Percentiles rank a stretch among this genome's conserved stretches.
Evolutionary conservation across 2,113 vertebrate genomes (phyloP).

Genomic region (Callospermophilus lateralis): DNA sequence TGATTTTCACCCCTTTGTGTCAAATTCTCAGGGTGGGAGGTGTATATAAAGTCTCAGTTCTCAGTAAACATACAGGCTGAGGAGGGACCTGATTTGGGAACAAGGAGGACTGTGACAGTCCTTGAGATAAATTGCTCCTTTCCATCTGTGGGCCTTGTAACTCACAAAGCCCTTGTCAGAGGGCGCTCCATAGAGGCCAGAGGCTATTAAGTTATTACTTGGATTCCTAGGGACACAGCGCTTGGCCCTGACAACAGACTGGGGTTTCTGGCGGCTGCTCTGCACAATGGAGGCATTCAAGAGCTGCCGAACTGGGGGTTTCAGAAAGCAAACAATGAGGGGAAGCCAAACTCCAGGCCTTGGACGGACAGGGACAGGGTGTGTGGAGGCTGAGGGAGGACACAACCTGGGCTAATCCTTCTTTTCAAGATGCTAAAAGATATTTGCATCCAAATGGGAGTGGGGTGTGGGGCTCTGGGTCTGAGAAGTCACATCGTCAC

Average conservation of each 20-base stretch:
- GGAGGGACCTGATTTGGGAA: constrained; percentile 70
- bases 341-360: constrained; percentile 64
- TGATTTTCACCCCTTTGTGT: constrained; percentile 74
- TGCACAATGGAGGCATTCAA: constrained; percentile 87
- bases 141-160: constrained; percentile 74
- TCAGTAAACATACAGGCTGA: constrained; percentile 22
- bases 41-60: constrained; percentile 55
- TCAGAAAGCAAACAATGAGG: constrained; percentile 76
- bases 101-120: constrained; percentile 57
- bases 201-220: constrained; percentile 85
- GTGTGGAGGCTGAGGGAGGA: constrained; percentile 59
- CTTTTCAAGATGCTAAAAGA: constrained; percentile 83
- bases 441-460: constrained; percentile 88
- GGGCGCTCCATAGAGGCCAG: constrained; percentile 61
- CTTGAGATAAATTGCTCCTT: constrained; percentile 68
- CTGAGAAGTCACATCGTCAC: constrained; percentile 73
- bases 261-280: constrained; percentile 69
- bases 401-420: constrained; percentile 62
- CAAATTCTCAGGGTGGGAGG: constrained; percentile 54
- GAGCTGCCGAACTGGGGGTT: constrained; percentile 57
- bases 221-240: constrained; percentile 84
- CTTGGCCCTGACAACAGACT: neutral
- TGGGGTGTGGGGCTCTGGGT: constrained; percentile 50
- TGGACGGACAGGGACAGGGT: constrained; percentile 2
- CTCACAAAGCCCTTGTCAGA: constrained; percentile 74